These are phyloP conservation scores for Scaptomyza montana DNA, from an alignment of 1,140 invertebrate genomes.

Conservation along the genomic window DNA sequence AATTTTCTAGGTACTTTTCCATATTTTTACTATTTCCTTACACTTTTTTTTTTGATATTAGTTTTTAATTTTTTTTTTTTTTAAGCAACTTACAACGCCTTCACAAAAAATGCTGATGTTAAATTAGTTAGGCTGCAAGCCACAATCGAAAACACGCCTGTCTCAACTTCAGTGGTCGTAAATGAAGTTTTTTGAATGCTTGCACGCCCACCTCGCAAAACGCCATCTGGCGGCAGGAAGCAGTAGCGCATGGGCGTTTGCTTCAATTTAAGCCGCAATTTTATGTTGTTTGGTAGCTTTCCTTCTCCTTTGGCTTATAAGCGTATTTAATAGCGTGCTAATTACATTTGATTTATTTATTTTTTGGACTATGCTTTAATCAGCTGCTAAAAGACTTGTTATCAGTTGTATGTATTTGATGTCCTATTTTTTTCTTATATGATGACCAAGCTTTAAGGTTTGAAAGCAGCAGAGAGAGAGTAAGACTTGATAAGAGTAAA, in stretches of 20 bases:
- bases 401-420: constrained; percentile 60
- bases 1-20: not conserved
- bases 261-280: not conserved
- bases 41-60: not conserved
- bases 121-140: not conserved
- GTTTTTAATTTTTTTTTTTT: not conserved
- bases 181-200: constrained; percentile 16
- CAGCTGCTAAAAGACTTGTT: constrained; percentile 48
- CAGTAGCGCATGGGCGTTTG: constrained; percentile 12
- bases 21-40: not conserved
- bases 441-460: constrained; percentile 31
- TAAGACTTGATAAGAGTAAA: constrained; percentile 11
- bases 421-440: constrained; percentile 60
- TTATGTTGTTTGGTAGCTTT: not conserved
- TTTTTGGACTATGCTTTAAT: constrained; percentile 62
- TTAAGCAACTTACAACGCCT: constrained; percentile 2
- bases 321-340: constrained; percentile 31
- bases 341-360: not conserved
- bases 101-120: constrained; percentile 2
- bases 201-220: constrained; percentile 13
- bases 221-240: constrained; percentile 30
- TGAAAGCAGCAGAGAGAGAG: constrained; percentile 16
- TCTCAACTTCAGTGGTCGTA: constrained; percentile 11
- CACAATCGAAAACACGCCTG: not conserved
- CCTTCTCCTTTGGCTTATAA: constrained; percentile 24